A percentile compares a stretch with the other conserved stretches of the same genome.
Evolutionary conservation across 2,113 vertebrate species (phyloP).

Genomic region (Silurus meridionalis): DNA sequence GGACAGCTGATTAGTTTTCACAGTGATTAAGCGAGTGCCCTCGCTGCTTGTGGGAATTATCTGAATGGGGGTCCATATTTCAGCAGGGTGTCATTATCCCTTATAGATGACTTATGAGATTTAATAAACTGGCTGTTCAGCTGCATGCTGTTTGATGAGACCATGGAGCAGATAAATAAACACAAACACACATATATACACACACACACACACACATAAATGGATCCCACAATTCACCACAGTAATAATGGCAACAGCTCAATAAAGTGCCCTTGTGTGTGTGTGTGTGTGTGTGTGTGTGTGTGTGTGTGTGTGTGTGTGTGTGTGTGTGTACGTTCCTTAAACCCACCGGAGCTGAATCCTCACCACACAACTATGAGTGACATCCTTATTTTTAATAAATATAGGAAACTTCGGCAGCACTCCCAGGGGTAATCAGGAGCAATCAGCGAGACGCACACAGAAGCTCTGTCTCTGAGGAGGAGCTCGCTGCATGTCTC

Average conservation of each 20-base stretch:
- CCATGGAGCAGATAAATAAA: constrained; percentile 23
- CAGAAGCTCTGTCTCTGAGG: constrained; percentile 33
- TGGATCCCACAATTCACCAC: constrained; percentile 35
- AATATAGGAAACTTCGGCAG: constrained; percentile 32
- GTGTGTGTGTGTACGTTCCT: neutral
- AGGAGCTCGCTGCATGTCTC: constrained; percentile 35
- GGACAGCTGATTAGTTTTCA: neutral
- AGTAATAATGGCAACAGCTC: constrained; percentile 45
- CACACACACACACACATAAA: constrained; percentile 26
- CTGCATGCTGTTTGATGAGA: constrained; percentile 40
- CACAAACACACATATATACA: constrained; percentile 16
- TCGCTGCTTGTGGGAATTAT: constrained; percentile 12
- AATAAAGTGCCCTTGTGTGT: constrained; percentile 34
- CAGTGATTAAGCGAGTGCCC: constrained; percentile 10
- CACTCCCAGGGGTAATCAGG: constrained; percentile 52
- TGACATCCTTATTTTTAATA: constrained; percentile 38
- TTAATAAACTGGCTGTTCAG: constrained; percentile 34
- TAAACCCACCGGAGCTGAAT: neutral
- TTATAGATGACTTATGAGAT: constrained; percentile 37
- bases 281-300: too few relatives aligned
- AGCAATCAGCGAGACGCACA: constrained; percentile 41
- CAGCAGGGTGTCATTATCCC: constrained; percentile 13
- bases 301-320: too few relatives aligned
- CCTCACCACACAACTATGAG: constrained; percentile 7
- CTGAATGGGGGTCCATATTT: constrained; percentile 36